These are phyloP conservation scores for Lithophane ornitopus DNA, from an alignment of 2,888 invertebrate genomes.

Conservation along the genomic window DNA sequence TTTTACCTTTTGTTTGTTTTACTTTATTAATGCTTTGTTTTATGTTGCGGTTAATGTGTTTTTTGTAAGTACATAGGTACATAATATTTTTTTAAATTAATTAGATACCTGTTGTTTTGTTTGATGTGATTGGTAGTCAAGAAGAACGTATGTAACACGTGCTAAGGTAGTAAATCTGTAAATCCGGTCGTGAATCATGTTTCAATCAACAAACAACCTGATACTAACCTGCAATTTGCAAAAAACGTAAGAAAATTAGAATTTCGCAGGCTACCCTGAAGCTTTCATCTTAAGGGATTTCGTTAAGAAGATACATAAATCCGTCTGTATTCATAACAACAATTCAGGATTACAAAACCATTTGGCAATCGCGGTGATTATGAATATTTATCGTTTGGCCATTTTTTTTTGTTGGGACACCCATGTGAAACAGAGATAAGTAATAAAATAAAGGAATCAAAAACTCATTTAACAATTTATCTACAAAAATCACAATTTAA, in stretches of 20 bases:
- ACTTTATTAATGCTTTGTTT: neutral
- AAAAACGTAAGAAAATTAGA: too few species aligned
- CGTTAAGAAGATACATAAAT: neutral
- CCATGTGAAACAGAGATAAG: neutral
- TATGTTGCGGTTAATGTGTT: neutral
- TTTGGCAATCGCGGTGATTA: neutral
- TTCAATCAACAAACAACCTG: too few species aligned
- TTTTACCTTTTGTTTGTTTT: neutral
- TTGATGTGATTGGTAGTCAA: neutral
- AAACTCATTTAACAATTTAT: neutral
- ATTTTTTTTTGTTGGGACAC: neutral
- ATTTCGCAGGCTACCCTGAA: too few species aligned
- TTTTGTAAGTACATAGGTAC: too few species aligned
- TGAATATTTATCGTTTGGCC: neutral
- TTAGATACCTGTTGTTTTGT: neutral
- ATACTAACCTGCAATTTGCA: too few species aligned
- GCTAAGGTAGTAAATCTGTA: too few species aligned
- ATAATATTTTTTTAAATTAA: neutral
- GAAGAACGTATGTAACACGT: neutral
- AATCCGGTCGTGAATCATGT: too few species aligned
- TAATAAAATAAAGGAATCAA: neutral
- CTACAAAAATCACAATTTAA: conserved; percentile 16
- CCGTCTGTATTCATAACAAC: neutral
- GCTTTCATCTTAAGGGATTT: neutral
- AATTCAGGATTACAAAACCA: neutral